Evolutionary conservation across 2,113 vertebrate genomes (phyloP).

Genomic region (Prochilodus magdalenae): DNA sequence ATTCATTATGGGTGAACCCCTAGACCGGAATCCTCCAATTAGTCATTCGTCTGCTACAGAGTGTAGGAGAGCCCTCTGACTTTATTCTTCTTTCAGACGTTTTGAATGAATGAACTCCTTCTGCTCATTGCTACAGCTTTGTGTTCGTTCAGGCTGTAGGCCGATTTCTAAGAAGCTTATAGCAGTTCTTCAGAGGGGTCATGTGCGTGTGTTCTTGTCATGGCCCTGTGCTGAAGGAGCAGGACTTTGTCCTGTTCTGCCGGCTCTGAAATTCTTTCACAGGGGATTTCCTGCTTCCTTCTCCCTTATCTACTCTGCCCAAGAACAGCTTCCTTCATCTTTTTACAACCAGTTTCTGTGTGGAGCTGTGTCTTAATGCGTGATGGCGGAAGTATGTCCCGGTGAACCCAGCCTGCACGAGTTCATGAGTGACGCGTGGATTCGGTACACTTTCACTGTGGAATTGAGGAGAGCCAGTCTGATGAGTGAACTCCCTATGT

Average conservation of each 20-base stretch:
- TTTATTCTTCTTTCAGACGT: too few relatives aligned
- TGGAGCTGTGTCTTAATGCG: background rate
- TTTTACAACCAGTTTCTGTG: background rate
- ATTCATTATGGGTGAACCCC: too few relatives aligned
- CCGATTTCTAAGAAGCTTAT: background rate
- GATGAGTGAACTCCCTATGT: background rate
- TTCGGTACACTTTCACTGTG: background rate
- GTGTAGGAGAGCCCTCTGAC: too few relatives aligned
- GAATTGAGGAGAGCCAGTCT: background rate
- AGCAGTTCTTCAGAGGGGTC: background rate
- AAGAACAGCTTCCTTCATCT: slow-evolving; percentile 8
- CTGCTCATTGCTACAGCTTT: background rate
- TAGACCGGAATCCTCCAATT: too few relatives aligned
- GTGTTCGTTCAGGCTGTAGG: background rate
- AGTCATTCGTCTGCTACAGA: too few relatives aligned
- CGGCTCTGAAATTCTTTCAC: background rate
- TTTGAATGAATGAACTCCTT: too few relatives aligned
- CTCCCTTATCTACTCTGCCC: slow-evolving; percentile 1
- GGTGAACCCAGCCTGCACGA: background rate
- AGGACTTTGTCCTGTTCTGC: background rate
- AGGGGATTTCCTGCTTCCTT: background rate
- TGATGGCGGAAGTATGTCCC: background rate
- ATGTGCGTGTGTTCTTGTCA: background rate
- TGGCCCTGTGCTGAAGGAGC: background rate
- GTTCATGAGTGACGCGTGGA: background rate